Evolutionary conservation across 1,140 invertebrate genomes (phyloP), one percentile per base, ranked within the genome.

Genomic region (Lordiphosa collinella): DNA sequence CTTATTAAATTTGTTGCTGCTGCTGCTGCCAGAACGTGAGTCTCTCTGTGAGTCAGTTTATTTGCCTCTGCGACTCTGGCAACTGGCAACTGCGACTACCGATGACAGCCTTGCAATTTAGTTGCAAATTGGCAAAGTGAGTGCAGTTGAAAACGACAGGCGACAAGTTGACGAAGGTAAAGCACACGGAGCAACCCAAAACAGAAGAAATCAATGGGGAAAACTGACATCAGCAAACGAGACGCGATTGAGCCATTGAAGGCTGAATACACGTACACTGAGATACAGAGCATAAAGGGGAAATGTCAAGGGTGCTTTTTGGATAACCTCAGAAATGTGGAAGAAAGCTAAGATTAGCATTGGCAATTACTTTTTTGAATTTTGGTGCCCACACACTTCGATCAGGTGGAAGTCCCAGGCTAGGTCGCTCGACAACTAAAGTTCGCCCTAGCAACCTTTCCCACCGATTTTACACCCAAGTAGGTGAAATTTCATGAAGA

Each of bases 71-170:
- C 32, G 58, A 25, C 46, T 18, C 12, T 34, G 40, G 44, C n/a
- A 35, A 40, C 7, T 63, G 59, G 47, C 41, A 44, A 34, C 48
- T 55, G 52, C 57, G 53, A 56, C 51, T 55, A 50, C 44, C 38
- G 50, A 32, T 59, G 78, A 80, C 71, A 82, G 58, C 69, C 52
- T 59, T 66, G 75, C 60, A 75, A 71, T 82, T 75, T 76, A 70
- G 65, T 67, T 75, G 76, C 60, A 75, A 80, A 82, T 70, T 70
- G 75, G 61, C 46, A 74, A 66, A 57, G 54, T 58, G 70, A 80
- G 60, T 82, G 74, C 49, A 69, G 74, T 48, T 68, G 55, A 71
- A 60, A 56, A 7, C 49, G 57, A 54, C 56, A 61, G 73, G 57
- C 67, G 74, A 65, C 75, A 80, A 79, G 52, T 80, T 74, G 64